These are phyloP conservation scores for Dryas iulia DNA, from an alignment of 1,140 invertebrate species.

Conservation along the genomic window DNA sequence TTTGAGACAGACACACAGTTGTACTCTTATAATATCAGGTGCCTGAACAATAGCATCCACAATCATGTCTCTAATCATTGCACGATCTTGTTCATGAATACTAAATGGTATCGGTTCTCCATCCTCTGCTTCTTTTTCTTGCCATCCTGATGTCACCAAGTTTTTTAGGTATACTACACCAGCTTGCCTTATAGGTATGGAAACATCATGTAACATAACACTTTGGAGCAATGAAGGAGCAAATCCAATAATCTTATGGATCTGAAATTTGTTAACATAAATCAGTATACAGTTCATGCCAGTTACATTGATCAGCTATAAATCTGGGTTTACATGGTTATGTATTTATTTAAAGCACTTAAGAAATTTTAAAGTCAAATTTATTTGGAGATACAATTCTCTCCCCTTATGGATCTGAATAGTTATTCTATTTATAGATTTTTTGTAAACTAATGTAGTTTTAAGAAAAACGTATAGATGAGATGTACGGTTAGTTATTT, in stretches of 20 bases:
- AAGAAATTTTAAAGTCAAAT: neutral
- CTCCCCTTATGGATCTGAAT: neutral
- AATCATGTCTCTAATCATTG: slow-evolving; percentile 94
- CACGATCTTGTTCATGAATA: slow-evolving; percentile 97
- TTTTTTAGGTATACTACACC: slow-evolving; percentile 99
- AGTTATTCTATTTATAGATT: slow-evolving; percentile 2
- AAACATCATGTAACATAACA: slow-evolving; percentile 93
- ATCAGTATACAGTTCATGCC: neutral
- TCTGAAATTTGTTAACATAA: slow-evolving; percentile 46
- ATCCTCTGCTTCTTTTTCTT: slow-evolving; percentile 89
- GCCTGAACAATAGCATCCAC: slow-evolving; percentile 97
- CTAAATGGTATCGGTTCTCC: slow-evolving; percentile 89
- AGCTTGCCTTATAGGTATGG: slow-evolving; percentile 96
- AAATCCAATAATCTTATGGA: slow-evolving; percentile 87
- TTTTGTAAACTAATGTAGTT: neutral
- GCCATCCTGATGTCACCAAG: slow-evolving; percentile 93
- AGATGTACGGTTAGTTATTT: neutral
- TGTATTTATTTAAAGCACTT: neutral
- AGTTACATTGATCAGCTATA: neutral
- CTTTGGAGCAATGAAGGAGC: slow-evolving; percentile 95
- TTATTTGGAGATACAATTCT: neutral
- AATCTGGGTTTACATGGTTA: neutral
- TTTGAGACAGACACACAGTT: slow-evolving; percentile 94
- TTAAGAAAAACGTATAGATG: neutral
- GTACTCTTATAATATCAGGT: slow-evolving; percentile 93